phyloP scores from a whole-genome alignment of 2,797 vertebrate species.

The Antennarius maculatus region DNA sequence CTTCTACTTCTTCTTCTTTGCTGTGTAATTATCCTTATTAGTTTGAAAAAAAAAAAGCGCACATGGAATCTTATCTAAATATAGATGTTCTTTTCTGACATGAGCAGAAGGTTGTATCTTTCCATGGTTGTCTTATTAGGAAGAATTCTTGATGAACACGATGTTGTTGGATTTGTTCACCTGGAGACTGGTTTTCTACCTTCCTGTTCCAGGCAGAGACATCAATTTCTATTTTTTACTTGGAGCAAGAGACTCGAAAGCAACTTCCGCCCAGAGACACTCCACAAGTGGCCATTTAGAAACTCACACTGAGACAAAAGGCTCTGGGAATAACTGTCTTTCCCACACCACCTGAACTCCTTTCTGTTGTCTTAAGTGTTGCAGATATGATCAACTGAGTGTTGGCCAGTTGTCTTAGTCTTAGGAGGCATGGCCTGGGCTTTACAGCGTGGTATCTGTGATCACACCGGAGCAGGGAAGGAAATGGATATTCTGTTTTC shows the following conservation, averaged over 20 bases:
- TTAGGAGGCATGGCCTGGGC: slow-evolving; percentile 46
- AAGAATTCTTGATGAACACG: not conserved
- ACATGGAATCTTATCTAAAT: too few species aligned
- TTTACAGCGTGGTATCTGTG: slow-evolving; percentile 48
- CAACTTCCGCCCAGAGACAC: slow-evolving; percentile 32
- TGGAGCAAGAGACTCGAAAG: slow-evolving; percentile 24
- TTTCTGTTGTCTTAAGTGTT: slow-evolving; percentile 64
- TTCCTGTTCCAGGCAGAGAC: slow-evolving; percentile 28
- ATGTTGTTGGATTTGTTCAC: not conserved
- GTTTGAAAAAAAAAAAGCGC: too few species aligned
- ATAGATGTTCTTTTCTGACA: too few species aligned
- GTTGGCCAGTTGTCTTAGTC: slow-evolving; percentile 54
- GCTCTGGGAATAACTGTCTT: slow-evolving; percentile 52
- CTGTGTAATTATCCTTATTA: too few species aligned
- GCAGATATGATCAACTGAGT: slow-evolving; percentile 67
- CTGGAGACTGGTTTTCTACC: not conserved
- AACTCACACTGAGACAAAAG: slow-evolving; percentile 26
- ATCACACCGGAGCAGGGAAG: slow-evolving; percentile 46
- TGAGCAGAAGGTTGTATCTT: too few species aligned
- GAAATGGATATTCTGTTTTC: slow-evolving; percentile 71
- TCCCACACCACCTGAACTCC: slow-evolving; percentile 58
- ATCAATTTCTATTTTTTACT: slow-evolving; percentile 32
- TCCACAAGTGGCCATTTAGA: slow-evolving; percentile 44
- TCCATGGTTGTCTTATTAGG: too few species aligned
- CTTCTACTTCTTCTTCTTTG: too few species aligned